Evolutionary conservation across 2,797 vertebrate genomes (phyloP).

Genomic region (Rhodeus uyekii): DNA sequence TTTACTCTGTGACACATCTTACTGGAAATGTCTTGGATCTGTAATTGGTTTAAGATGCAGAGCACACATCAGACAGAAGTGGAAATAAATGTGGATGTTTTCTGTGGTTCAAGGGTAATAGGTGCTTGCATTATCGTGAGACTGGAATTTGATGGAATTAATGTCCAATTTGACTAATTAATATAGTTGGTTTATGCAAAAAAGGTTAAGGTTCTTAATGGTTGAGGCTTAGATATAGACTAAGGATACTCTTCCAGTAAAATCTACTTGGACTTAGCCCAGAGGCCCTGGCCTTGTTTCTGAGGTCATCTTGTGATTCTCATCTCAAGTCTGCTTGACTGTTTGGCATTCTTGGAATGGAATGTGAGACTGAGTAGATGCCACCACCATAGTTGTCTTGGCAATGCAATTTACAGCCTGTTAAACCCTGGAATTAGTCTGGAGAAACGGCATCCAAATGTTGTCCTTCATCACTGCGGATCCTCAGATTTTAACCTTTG

Average conservation of each 20-base stretch:
- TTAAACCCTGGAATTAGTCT: conserved; percentile 61
- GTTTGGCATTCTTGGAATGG: conserved; percentile 73
- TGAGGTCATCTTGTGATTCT: conserved; percentile 39
- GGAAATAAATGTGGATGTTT: conserved; percentile 26
- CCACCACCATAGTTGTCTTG: conserved; percentile 57
- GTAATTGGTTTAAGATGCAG: conserved; percentile 54
- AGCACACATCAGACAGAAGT: not conserved
- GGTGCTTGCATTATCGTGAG: not conserved
- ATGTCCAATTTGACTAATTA: conserved; percentile 3
- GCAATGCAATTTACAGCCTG: conserved; percentile 68
- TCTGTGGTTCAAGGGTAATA: conserved; percentile 12
- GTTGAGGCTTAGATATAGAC: not conserved
- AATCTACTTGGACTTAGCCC: conserved; percentile 15
- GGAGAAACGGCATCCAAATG: conserved; percentile 22
- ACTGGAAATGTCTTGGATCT: conserved; percentile 12
- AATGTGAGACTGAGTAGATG: conserved; percentile 72
- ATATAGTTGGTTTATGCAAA: not conserved
- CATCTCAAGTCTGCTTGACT: conserved; percentile 58
- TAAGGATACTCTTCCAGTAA: not conserved
- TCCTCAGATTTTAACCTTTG: conserved; percentile 37
- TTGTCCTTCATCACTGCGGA: conserved; percentile 14
- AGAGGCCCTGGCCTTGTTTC: conserved; percentile 17
- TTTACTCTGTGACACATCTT: conserved; percentile 27
- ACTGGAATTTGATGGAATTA: not conserved
- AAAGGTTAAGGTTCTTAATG: not conserved